Base-by-base conservation (phyloP, 2,113 vertebrate species). In the Polyodon spathula region DNA sequence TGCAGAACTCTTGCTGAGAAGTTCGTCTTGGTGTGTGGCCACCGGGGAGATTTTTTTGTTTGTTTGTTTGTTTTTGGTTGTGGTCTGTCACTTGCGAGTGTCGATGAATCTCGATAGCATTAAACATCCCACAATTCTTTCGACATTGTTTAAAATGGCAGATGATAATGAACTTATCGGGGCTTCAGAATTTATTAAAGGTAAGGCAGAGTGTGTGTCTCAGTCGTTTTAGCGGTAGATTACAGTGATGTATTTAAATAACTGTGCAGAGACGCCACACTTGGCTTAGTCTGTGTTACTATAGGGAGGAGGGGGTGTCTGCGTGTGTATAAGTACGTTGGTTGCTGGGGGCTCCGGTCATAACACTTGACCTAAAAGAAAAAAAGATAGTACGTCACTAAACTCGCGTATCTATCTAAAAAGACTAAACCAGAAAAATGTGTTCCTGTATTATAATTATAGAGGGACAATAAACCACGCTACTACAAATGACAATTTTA, bases 131-230 rank as follows among this genome's bases (percentile, higher is more conserved):
- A 66, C 76, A 6, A 16, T 82, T 40, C 74, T 74, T 63, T 70
- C 77, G 1, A 63, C 68, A 63, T 74, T 82, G 67, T 83, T 84
- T 81, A 76, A 85, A 72, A 80, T 80, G 84, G 77, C 73, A 60
- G 87, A 87, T 51, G 84, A 89, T 12, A 55, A 71, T 60, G 86
- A 91, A 44, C 73, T 83, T 64, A 70, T 68, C 65, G 88, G 88
- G 58, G 78, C 80, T 5, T 77, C 77, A 0, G 78, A 81, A 71
- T 78, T 86, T 5, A 80, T 84, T 6, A 81, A 73, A 85, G 84
- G 86, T 86, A 69, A 66, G 71, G 40, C 8, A 4, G 42, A 27
- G 2, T 27, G 27, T 27, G 27, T 27, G 27, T 27, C 27, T 27
- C 27, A 3, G 27, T 27, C 27, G 27, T 27, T 27, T 3, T 27